phyloP scores from a whole-genome alignment of 2,797 vertebrate species.

The Poeciliopsis turneri region DNA sequence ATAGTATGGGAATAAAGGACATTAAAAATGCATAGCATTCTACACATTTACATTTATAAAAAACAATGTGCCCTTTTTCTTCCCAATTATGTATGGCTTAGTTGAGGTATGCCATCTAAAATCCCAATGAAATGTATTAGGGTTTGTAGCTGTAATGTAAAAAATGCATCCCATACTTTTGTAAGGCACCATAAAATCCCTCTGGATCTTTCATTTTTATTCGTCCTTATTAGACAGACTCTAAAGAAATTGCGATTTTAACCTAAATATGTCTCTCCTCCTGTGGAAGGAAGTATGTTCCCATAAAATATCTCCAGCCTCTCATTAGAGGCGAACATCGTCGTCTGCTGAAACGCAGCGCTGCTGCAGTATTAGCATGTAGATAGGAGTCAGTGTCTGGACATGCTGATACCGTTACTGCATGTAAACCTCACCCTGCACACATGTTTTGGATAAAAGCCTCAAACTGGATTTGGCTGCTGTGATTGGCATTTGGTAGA shows the following conservation, averaged over 20 bases:
- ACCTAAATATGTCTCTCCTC: constrained; percentile 68
- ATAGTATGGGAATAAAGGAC: not conserved
- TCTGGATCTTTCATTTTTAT: constrained; percentile 41
- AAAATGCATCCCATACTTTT: not conserved
- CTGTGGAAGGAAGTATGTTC: constrained; percentile 59
- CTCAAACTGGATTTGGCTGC: constrained; percentile 59
- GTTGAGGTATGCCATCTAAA: not conserved
- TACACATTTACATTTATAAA: not conserved
- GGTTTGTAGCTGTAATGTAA: not conserved
- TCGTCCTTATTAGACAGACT: constrained; percentile 37
- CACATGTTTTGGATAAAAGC: constrained; percentile 71
- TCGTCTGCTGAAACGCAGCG: constrained; percentile 46
- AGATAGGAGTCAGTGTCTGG: constrained; percentile 51
- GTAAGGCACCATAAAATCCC: constrained; percentile 46
- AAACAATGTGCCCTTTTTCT: not conserved
- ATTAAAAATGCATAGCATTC: not conserved
- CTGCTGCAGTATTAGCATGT: constrained; percentile 42
- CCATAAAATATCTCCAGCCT: constrained; percentile 60
- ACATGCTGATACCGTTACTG: constrained; percentile 53
- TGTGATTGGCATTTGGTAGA: constrained; percentile 70
- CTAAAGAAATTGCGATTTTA: constrained; percentile 48
- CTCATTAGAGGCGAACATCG: constrained; percentile 67
- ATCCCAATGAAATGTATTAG: not conserved
- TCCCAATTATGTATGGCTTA: not conserved
- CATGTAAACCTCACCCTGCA: constrained; percentile 56